These are phyloP conservation scores for Melanophora roralis DNA, from an alignment of 2,888 invertebrate genomes.

Conservation along the genomic window DNA sequence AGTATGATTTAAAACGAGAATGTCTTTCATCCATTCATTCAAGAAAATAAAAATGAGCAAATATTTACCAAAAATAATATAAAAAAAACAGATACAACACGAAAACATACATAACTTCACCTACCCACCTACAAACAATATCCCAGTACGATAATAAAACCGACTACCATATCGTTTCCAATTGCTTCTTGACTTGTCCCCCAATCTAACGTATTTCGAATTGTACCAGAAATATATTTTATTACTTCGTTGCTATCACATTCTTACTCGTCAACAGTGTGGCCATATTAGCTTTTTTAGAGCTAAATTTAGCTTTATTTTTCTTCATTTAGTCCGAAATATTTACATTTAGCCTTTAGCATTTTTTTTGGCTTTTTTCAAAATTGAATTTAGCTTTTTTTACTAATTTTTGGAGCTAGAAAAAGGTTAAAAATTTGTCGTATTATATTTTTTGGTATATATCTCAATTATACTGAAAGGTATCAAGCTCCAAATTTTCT, in stretches of 20 bases:
- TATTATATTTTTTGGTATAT: too few species aligned
- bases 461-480: too few species aligned
- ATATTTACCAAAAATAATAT: constrained; percentile 38
- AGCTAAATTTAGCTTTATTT: too few species aligned
- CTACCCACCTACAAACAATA: constrained; percentile 29
- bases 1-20: constrained; percentile 32
- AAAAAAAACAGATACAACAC: constrained; percentile 7
- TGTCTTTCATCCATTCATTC: constrained; percentile 57
- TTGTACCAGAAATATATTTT: not conserved
- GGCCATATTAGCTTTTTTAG: too few species aligned
- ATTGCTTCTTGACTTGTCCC: too few species aligned
- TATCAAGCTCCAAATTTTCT: too few species aligned
- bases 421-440: too few species aligned
- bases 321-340: too few species aligned
- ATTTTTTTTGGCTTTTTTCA: too few species aligned
- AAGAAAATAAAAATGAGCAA: constrained; percentile 58
- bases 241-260: constrained; percentile 20
- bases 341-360: too few species aligned
- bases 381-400: too few species aligned
- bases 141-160: not conserved
- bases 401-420: too few species aligned
- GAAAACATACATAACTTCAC: constrained; percentile 2
- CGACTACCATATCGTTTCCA: constrained; percentile 5
- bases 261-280: constrained; percentile 23
- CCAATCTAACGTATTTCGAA: not conserved